A percentile compares a stretch with the other conserved stretches of the same genome.
These are phyloP conservation scores for Tetanocera ferruginea DNA, from an alignment of 2,888 invertebrate genomes.

Conservation along the genomic window DNA sequence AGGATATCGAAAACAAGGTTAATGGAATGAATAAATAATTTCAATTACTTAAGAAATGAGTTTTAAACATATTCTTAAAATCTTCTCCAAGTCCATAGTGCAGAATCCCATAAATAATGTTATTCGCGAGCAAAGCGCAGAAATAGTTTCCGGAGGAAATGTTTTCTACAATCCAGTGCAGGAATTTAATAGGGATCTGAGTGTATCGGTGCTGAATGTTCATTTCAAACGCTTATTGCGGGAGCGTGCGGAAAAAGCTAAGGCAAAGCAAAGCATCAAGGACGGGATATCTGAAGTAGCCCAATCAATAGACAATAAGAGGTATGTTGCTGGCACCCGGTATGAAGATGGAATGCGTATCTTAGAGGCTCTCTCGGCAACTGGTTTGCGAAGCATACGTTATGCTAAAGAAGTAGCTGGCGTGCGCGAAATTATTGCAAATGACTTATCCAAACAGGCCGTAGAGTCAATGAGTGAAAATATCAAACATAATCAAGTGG, in stretches of 20 bases:
- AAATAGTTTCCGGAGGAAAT: conserved; percentile 79
- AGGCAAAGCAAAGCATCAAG: background rate
- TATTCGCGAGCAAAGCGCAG: conserved; percentile 81
- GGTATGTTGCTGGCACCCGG: conserved; percentile 55
- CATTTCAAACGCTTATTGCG: conserved; percentile 73
- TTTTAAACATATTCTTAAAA: background rate
- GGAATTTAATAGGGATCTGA: conserved; percentile 97
- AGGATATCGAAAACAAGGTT: conserved; percentile 39
- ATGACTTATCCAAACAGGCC: conserved; percentile 88
- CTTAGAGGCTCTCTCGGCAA: conserved; percentile 95
- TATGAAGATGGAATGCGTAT: conserved; percentile 72
- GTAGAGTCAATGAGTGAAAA: conserved; percentile 89
- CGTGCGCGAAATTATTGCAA: conserved; percentile 87
- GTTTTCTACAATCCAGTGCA: conserved; percentile 99
- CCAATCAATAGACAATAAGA: background rate
- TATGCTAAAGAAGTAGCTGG: conserved; percentile 94
- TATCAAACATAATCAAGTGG: conserved; percentile 72
- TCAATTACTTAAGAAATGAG: background rate
- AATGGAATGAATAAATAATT: conserved; percentile 4
- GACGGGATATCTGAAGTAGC: conserved; percentile 43
- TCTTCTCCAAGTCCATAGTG: conserved; percentile 1
- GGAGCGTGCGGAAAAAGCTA: conserved; percentile 59
- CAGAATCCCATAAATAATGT: conserved; percentile 54
- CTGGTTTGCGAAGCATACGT: conserved; percentile 94
- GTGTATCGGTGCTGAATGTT: conserved; percentile 80